Base-by-base conservation (phyloP, 2,888 invertebrate genomes). In the Graphium colonna region DNA sequence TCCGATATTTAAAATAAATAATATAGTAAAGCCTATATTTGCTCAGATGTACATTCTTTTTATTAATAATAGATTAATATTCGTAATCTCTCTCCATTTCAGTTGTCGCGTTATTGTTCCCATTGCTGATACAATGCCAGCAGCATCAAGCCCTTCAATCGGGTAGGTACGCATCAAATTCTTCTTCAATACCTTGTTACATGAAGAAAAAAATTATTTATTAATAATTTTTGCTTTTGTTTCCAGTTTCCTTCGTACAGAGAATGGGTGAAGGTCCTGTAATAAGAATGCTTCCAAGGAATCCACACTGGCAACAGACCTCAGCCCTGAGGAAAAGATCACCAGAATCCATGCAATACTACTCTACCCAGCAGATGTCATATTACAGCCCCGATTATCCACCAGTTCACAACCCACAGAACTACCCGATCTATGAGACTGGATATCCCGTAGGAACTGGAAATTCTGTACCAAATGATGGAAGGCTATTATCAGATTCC, bases 401-500 rank as follows among this genome's bases (percentile, higher is more conserved):
- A 40, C 62, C 71, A 9, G 68, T 71, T 45, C 58, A 62, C 46
- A 42, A 42, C 5, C 46, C 39, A 17, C 64, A 63, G 41, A 56
- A 49, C 18, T 56, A 56, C 49, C 49, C 62, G 5, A 58, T 71
- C 44, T 79, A 75, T 17, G 67, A 80, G 26, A 68, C 69, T 18
- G 71, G 76, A 60, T 60, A 82, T 3, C 73, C 82, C 1, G 63
- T 66, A 17, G 77, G 79, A 60, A 68, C 73, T 5, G 71, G 67
- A 70, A 58, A 63, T 12, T 60, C 63, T 3, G 5, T 43, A 12
- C 69, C 80, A 10, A 82, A 82, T 43, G 84, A 90, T 60, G 91
- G 91, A 4, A 82, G 92, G 42, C 67, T 92, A 2, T 77, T 92
- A 0, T 92, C 93, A 1, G 90, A 91, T 18, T 91, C 92, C 3